Percentiles rank a stretch among this genome's conserved stretches.
phyloP scores from a whole-genome alignment of 2,113 vertebrate species.

The Xiphophorus couchianus region DNA sequence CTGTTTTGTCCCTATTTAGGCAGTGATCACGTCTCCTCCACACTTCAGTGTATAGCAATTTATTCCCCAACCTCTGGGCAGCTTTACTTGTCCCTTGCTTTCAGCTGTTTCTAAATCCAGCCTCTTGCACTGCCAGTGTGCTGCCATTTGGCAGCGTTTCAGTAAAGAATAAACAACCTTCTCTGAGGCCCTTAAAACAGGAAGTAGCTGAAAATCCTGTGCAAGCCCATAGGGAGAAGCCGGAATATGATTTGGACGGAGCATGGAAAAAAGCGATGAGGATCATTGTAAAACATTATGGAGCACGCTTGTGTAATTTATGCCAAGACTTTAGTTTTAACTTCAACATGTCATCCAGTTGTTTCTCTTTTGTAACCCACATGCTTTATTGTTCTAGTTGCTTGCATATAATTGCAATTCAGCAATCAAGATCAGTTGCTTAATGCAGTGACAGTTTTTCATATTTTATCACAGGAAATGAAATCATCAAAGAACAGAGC shows the following conservation, averaged over 20 bases:
- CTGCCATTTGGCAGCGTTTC: background rate
- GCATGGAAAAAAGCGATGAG: background rate
- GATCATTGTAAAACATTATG: background rate
- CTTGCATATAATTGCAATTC: slow-evolving; percentile 6
- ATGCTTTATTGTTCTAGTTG: background rate
- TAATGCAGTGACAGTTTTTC: background rate
- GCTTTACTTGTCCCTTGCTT: background rate
- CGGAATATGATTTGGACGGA: background rate
- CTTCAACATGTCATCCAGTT: background rate
- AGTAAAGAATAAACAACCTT: background rate
- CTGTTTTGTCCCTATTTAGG: slow-evolving; percentile 1
- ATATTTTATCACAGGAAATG: background rate
- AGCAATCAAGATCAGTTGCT: background rate
- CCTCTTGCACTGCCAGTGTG: slow-evolving; percentile 4
- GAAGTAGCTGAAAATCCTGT: slow-evolving; percentile 17
- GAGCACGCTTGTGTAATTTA: background rate
- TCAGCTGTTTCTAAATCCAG: slow-evolving; percentile 4
- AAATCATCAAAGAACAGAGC: slow-evolving; percentile 1
- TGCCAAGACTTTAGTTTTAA: background rate
- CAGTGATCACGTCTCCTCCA: background rate
- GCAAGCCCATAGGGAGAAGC: background rate
- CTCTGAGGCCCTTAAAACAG: slow-evolving; percentile 4
- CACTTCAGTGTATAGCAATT: background rate
- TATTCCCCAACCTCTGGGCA: slow-evolving; percentile 4
- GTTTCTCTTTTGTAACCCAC: background rate